phyloP scores from a whole-genome alignment of 2,888 invertebrate species.

The Tineola bisselliella region DNA sequence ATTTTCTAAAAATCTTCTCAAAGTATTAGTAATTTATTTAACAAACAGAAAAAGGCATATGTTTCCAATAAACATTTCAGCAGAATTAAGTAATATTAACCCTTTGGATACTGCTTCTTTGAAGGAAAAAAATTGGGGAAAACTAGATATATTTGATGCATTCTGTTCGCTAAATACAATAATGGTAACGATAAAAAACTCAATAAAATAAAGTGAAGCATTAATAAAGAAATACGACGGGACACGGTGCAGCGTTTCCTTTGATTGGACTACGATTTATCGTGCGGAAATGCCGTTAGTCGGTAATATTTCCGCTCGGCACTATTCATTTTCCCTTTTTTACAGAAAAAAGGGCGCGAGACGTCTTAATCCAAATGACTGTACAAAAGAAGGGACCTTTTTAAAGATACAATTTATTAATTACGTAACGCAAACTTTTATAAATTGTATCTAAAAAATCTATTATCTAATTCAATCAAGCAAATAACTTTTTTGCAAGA shows the following conservation, averaged over 20 bases:
- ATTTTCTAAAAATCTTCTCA: too few species aligned
- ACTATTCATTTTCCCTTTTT: constrained; percentile 65
- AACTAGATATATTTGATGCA: constrained; percentile 1
- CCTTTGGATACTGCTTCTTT: not conserved
- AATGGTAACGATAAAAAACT: constrained; percentile 56
- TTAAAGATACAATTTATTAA: not conserved
- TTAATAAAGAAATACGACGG: constrained; percentile 61
- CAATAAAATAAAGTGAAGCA: constrained; percentile 64
- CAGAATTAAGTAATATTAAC: not conserved
- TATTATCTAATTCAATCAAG: too few species aligned
- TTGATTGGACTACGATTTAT: constrained; percentile 68
- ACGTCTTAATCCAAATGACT: constrained; percentile 53
- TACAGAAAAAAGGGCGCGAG: constrained; percentile 64
- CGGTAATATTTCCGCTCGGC: constrained; percentile 65
- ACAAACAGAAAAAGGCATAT: too few species aligned
- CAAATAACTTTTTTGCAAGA: too few species aligned
- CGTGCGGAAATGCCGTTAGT: constrained; percentile 67
- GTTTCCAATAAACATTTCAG: too few species aligned
- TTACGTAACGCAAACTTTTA: constrained; percentile 3
- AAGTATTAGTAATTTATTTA: too few species aligned
- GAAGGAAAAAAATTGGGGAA: not conserved
- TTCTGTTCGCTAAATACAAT: constrained; percentile 33
- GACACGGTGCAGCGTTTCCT: constrained; percentile 45
- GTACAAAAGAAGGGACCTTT: not conserved
- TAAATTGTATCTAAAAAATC: not conserved